Percentiles rank a stretch among this genome's conserved stretches.
Conservation (phyloP, 2,888 invertebrate species). For the Archips crataeganus region DNA sequence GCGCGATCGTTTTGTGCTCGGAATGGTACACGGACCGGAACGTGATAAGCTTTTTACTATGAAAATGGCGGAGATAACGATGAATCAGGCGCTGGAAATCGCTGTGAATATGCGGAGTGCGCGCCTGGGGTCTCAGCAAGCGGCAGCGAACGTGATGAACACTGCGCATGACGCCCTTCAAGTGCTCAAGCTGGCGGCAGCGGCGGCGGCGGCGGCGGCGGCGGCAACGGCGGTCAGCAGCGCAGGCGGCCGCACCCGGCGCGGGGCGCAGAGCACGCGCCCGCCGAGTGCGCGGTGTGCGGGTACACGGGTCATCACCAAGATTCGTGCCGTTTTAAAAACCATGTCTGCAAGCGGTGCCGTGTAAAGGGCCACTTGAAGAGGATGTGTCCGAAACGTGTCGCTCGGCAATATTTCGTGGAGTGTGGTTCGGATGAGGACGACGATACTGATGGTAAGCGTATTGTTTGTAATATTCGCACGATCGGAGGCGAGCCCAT, state of each 20-base stretch:
- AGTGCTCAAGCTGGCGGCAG: neutral
- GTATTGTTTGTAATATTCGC: slow-evolving; percentile 7
- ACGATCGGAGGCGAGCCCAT: neutral
- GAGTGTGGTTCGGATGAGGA: slow-evolving; percentile 5
- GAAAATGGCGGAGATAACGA: slow-evolving; percentile 25
- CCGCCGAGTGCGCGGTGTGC: slow-evolving; percentile 7
- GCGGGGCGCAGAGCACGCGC: neutral
- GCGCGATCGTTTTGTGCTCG: slow-evolving; percentile 25
- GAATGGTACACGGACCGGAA: slow-evolving; percentile 27
- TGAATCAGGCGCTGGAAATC: slow-evolving; percentile 39
- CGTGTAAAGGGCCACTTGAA: neutral
- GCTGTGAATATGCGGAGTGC: slow-evolving; percentile 39
- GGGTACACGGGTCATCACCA: slow-evolving; percentile 13
- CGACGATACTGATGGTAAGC: neutral
- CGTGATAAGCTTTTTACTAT: slow-evolving; percentile 28
- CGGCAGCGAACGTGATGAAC: no score
- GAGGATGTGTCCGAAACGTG: no score
- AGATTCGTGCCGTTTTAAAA: slow-evolving; percentile 1
- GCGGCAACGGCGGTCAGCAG: no score
- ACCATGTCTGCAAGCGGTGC: slow-evolving; percentile 8
- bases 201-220: no score
- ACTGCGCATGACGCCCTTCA: neutral
- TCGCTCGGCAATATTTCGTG: neutral
- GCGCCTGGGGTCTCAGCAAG: slow-evolving; percentile 2
- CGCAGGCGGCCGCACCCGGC: neutral